Base-by-base conservation (phyloP, 2,888 invertebrate species). In the Deilephila porcellus region DNA sequence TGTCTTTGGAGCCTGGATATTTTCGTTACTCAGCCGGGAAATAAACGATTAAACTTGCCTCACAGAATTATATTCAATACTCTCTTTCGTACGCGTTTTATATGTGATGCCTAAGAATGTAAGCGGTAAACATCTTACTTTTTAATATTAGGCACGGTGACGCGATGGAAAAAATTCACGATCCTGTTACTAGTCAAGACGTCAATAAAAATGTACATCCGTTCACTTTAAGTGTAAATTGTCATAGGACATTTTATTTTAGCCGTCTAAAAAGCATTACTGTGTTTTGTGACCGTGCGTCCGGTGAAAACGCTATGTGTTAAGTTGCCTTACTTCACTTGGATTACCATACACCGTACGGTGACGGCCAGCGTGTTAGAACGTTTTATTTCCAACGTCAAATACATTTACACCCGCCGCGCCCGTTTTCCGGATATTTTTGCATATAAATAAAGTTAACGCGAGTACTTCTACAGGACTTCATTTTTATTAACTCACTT, bases 211-310 rank as follows among this genome's bases (percentile, higher is more conserved):
- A 83, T 84, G 81, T 78, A 89, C 87, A 87, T 90, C 89, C 89
- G 87, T 83, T 85, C 85, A 86, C 86, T 86, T 81, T 81, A 90
- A 83, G 89, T 90, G 91, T 90, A 86, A 91, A 91, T 91, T 90
- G 88, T 86, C 85, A 84, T 80, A 86, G 85, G 81, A 84, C 82
- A 88, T 86, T 87, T 87, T 86, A 87, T 88, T 89, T 86, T 85
- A 83, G 82, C 80, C 84, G 81, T 84, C 86, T 87, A 90, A 91
- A 91, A 87, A 91, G 91, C 91, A 88, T 88, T 90, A 79, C 86
- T 88, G 85, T 91, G 91, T 91, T 90, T 80, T 79, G 80, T 80
- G 83, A 79, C 81, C 80, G 83, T 72, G 72, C 74, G 83, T 74
- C 80, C 83, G 82, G 79, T 74, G 79, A 78, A 79, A 79, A 76